phyloP scores from a whole-genome alignment of 1,140 invertebrate genomes.

The Drosophila gunungcola region DNA sequence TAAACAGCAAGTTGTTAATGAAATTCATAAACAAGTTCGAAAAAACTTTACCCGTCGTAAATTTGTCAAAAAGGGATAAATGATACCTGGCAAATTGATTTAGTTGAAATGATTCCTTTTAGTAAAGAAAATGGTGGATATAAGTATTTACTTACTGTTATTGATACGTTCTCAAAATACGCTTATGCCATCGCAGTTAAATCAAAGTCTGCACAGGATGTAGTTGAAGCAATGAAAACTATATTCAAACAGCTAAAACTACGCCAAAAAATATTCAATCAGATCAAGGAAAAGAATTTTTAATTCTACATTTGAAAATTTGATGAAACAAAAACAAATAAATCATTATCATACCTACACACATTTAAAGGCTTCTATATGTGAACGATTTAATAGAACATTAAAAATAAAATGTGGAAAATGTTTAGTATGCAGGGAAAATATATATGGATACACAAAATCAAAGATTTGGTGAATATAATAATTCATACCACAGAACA shows the following conservation, averaged over 20 bases:
- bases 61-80: slow-evolving; percentile 6
- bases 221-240: neutral
- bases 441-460: neutral
- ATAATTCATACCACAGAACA: slow-evolving; percentile 6
- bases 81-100: too few relatives aligned
- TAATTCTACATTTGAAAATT: neutral
- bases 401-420: slow-evolving; percentile 9
- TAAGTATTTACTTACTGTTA: slow-evolving; percentile 9
- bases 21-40: slow-evolving; percentile 3
- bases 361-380: slow-evolving; percentile 7
- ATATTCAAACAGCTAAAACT: neutral
- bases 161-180: slow-evolving; percentile 6
- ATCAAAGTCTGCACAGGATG: neutral
- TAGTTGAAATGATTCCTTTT: slow-evolving; percentile 1
- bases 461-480: slow-evolving; percentile 1
- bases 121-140: neutral
- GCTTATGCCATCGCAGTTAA: neutral
- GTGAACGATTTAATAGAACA: slow-evolving; percentile 4
- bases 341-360: slow-evolving; percentile 14
- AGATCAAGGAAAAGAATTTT: slow-evolving; percentile 16
- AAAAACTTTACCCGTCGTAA: neutral
- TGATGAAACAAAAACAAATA: slow-evolving; percentile 3
- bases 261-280: slow-evolving; percentile 17
- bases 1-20: slow-evolving; percentile 6
- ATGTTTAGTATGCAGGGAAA: slow-evolving; percentile 10